phyloP scores from a whole-genome alignment of 2,113 vertebrate genomes.

The Alaudala cheleensis region DNA sequence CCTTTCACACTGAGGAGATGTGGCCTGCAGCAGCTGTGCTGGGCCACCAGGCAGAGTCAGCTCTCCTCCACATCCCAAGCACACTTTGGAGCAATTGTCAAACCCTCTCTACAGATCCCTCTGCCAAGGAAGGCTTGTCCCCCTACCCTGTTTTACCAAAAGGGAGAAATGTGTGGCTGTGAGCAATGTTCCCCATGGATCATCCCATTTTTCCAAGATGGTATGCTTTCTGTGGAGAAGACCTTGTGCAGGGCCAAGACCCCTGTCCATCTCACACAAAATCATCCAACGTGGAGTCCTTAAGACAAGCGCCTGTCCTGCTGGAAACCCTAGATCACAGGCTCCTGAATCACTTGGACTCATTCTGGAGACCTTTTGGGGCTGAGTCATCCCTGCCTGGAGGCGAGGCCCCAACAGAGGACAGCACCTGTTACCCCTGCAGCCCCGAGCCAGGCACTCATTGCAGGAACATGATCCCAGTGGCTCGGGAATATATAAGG shows the following conservation, averaged over 20 bases:
- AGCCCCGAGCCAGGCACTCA: neutral
- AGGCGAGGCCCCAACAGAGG: neutral
- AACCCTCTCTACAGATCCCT: accelerated
- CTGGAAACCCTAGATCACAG: neutral
- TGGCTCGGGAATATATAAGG: neutral
- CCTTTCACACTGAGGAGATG: neutral
- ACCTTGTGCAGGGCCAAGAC: neutral
- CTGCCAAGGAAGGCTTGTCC: neutral
- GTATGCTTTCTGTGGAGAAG: accelerated
- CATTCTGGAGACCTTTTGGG: neutral
- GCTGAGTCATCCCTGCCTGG: neutral
- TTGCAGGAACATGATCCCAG: neutral
- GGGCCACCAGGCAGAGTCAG: neutral
- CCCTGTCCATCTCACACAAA: accelerated
- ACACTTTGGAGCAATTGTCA: neutral
- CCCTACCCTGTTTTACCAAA: neutral
- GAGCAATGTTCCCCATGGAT: accelerated
- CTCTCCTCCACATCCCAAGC: neutral
- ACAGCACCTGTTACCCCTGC: neutral
- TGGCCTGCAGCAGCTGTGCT: neutral
- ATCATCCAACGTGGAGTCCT: neutral
- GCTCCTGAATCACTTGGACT: neutral
- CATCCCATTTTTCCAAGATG: neutral
- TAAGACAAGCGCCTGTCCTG: accelerated
- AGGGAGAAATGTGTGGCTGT: accelerated